Conservation (phyloP, 1,140 invertebrate genomes). For the Dinoponera quadriceps region DNA sequence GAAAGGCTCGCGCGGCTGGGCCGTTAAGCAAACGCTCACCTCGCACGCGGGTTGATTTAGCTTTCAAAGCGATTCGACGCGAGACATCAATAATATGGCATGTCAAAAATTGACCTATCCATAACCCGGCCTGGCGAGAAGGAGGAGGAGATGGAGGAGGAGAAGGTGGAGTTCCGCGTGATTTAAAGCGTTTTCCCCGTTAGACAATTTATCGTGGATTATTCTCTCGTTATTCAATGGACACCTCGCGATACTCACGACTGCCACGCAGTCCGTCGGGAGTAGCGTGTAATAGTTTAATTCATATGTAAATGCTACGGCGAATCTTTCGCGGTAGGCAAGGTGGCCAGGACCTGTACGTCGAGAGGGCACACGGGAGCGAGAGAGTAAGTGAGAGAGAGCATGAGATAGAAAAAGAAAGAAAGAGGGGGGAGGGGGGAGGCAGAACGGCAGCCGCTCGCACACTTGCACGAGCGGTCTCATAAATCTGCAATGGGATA, state of each 20-base stretch:
- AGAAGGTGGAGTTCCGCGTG: conserved; percentile 17
- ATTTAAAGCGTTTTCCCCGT: conserved; percentile 59
- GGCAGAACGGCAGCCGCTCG: conserved; percentile 52
- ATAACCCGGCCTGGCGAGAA: conserved; percentile 19
- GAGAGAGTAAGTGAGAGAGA: conserved; percentile 19
- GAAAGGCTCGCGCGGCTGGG: background rate
- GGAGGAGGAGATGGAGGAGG: background rate
- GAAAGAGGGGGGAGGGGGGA: background rate
- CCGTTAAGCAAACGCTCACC: conserved; percentile 44
- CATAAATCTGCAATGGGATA: conserved; percentile 84
- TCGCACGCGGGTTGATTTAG: conserved; percentile 43
- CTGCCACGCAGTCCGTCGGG: conserved; percentile 43
- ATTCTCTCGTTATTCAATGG: conserved; percentile 60
- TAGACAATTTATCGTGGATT: conserved; percentile 59
- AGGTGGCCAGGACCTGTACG: conserved; percentile 56
- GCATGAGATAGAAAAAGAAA: background rate
- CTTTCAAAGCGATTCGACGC: conserved; percentile 51
- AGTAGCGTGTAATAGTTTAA: conserved; percentile 82
- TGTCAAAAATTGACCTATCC: conserved; percentile 58
- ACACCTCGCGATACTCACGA: conserved; percentile 41
- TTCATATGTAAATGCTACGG: conserved; percentile 83
- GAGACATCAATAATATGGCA: conserved; percentile 53
- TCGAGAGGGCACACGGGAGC: conserved; percentile 66
- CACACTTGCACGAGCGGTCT: conserved; percentile 78
- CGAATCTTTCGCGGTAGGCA: conserved; percentile 69